Conservation (phyloP, 2,888 invertebrate species). For the Nomada goodeniana region DNA sequence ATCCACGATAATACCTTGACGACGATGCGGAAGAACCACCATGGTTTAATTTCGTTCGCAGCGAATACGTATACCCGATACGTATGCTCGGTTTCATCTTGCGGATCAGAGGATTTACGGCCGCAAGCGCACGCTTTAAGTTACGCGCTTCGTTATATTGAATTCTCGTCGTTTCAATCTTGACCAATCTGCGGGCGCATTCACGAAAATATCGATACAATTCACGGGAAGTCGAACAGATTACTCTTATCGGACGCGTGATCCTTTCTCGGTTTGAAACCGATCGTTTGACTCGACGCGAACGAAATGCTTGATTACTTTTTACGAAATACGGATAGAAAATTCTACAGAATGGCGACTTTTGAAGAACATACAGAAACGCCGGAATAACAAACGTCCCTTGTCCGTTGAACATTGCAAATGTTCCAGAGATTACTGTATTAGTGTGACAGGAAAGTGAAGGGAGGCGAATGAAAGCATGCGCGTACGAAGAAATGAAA, state of each 20-base stretch:
- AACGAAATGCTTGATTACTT: slow-evolving; percentile 39
- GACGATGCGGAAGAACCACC: neutral
- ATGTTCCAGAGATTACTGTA: no score
- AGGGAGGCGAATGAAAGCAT: no score
- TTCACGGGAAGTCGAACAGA: neutral
- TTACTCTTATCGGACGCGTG: slow-evolving; percentile 21
- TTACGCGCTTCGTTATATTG: neutral
- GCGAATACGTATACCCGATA: slow-evolving; percentile 40
- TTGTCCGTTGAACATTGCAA: no score
- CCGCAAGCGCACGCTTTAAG: neutral
- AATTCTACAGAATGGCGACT: no score
- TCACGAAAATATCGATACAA: slow-evolving; percentile 20
- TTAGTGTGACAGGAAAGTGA: no score
- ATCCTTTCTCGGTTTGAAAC: slow-evolving; percentile 10
- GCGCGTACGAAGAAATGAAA: no score
- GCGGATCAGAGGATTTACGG: neutral
- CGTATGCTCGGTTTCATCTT: slow-evolving; percentile 7
- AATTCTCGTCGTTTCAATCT: slow-evolving; percentile 20
- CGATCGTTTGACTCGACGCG: slow-evolving; percentile 25
- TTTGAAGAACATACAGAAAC: no score
- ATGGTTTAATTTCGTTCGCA: slow-evolving; percentile 15
- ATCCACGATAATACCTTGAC: neutral
- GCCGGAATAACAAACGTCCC: no score
- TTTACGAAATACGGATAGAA: neutral
- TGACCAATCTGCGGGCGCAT: neutral